phyloP scores from a whole-genome alignment of 1,140 invertebrate genomes.

The Dreissena rostriformis region DNA sequence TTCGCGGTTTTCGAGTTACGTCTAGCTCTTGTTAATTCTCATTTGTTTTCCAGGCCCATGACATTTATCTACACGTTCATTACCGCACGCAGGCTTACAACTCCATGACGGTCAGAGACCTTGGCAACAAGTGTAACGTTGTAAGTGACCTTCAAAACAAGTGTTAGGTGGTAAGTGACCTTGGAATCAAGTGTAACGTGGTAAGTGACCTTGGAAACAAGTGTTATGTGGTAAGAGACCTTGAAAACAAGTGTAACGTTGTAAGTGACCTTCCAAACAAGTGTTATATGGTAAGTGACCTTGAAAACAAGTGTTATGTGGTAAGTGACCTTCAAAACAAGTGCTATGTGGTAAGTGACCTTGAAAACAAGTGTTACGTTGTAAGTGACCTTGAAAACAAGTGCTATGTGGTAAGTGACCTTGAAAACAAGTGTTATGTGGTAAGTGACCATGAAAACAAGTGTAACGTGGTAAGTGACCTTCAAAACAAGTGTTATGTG shows the following conservation, averaged over 20 bases:
- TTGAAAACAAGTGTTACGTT: neutral
- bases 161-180: neutral
- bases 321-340: neutral
- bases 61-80: conserved; percentile 49
- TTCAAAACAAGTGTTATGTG: no score
- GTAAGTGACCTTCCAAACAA: no score
- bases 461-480: no score
- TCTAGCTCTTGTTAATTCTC: no score
- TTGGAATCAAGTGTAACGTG: neutral
- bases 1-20: no score
- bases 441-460: conserved; percentile 28
- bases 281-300: neutral
- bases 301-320: neutral
- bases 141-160: conserved; percentile 12
- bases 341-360: neutral
- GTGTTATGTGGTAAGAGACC: conserved; percentile 22
- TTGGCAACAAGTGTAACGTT: conserved; percentile 37
- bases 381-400: no score
- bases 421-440: conserved; percentile 42
- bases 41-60: conserved; percentile 42
- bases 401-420: conserved; percentile 12
- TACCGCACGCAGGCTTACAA: conserved; percentile 45
- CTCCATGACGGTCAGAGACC: conserved; percentile 3
- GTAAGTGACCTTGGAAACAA: neutral
- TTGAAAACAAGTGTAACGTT: conserved; percentile 40